Percentiles rank a stretch among this genome's conserved stretches.
Evolutionary conservation across 2,888 invertebrate species (phyloP).

Genomic region (Mechanitis mazaeus): DNA sequence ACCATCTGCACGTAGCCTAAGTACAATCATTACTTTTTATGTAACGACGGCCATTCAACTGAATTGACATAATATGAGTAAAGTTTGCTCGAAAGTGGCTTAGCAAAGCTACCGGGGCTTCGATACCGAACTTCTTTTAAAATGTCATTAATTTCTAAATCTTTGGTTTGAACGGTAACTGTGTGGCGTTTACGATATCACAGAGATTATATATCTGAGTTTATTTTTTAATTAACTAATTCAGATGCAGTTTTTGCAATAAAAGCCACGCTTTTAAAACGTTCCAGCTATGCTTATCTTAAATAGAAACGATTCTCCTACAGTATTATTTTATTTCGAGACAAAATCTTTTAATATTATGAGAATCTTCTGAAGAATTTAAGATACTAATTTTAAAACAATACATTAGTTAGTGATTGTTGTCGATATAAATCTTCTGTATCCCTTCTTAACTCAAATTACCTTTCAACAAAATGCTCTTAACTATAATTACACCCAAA

Average conservation of each 20-base stretch:
- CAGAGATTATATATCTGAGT: slow-evolving; percentile 15
- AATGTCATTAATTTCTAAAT: slow-evolving; percentile 36
- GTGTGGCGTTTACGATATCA: slow-evolving; percentile 29
- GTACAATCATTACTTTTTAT: slow-evolving; percentile 60
- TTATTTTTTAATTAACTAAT: slow-evolving; percentile 35
- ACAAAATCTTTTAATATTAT: not conserved
- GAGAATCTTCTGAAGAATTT: slow-evolving; percentile 10
- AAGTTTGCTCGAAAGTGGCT: slow-evolving; percentile 37
- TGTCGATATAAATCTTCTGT: slow-evolving; percentile 56
- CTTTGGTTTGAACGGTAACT: slow-evolving; percentile 32
- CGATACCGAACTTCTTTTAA: slow-evolving; percentile 39
- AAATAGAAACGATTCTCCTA: not conserved
- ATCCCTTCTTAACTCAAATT: slow-evolving; percentile 57
- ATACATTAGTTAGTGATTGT: slow-evolving; percentile 34
- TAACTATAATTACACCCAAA: slow-evolving; percentile 64
- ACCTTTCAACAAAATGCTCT: slow-evolving; percentile 68
- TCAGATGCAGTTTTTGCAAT: slow-evolving; percentile 13
- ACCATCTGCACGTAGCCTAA: slow-evolving; percentile 43
- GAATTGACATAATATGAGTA: slow-evolving; percentile 64
- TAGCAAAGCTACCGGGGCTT: slow-evolving; percentile 36
- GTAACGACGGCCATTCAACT: slow-evolving; percentile 55
- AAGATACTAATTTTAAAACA: slow-evolving; percentile 22
- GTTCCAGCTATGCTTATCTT: not conserved
- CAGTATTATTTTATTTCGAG: not conserved
- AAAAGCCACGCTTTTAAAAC: not conserved